Evolutionary conservation across 2,113 vertebrate genomes (phyloP), one percentile per base, ranked within the genome.

Genomic region (Brachirus orientalis): DNA sequence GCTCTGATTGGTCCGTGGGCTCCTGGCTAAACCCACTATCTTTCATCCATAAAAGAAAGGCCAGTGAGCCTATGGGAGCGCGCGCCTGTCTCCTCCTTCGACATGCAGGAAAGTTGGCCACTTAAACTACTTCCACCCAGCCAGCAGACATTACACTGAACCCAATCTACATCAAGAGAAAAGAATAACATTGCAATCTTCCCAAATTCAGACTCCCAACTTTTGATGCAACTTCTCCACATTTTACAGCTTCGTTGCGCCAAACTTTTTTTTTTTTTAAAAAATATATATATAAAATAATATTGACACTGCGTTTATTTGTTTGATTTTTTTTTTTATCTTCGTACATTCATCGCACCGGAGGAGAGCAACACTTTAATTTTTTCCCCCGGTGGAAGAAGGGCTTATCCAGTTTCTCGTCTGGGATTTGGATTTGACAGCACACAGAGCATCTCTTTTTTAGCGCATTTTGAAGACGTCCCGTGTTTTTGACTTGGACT

Each of bases 11-110:
- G 96, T 90, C 87, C 86, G 28, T n/a, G 1, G 45, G 81, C 84
- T 86, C 55, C 72, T 82, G 86, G 90, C 73, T 88, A 79, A 92
- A 89, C 93, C 93, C 93, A 92, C 90, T 92, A 89, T 86, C 86
- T 92, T 88, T 90, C 93, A 90, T 88, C 93, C 94, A 96, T 95
- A 94, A 96, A 95, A 95, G 95, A 93, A 90, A 88, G 90, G 83
- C 72, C 53, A 76, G 79, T 35, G 90, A 95, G 92, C 95, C 95
- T 95, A 95, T 96, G 94, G 92, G 88, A 87, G 92, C 84, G 55
- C 90, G 48, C 87, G 58, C 76, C 88, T 88, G 87, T 88, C 92
- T 88, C 92, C 88, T 86, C 93, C 93, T 91, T 84, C 90, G 87
- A 89, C 80, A 82, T 85, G 87, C 86, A 86, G 89, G 78, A 94